Evolutionary conservation across 2,888 invertebrate genomes (phyloP), one percentile per base, ranked within the genome.

Genomic region (Lasioglossum zephyrum): DNA sequence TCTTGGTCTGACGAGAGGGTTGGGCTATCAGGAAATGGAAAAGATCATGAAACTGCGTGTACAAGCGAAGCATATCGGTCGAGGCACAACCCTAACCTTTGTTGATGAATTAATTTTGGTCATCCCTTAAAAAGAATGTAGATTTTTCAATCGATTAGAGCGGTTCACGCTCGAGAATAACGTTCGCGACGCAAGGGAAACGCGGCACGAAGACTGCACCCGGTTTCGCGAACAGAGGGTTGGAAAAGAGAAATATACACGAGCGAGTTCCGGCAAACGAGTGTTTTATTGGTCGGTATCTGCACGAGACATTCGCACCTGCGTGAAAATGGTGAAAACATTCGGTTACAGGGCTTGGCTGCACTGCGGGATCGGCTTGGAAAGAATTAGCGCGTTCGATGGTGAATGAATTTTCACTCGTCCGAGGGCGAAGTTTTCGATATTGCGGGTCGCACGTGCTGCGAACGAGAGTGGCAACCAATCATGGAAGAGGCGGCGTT

Each of bases 281-380:
- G 41, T 44, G 77, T 82, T 84, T 84, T 69, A 77, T 84, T 49
- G 83, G 77, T 11, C 36, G 73, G 44, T 84, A 78, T 63, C 77
- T 44, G 77, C 69, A 11, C 13, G 69, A 13, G 73, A 73, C 60
- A 60, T 60, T 39, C 73, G 39, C 73, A 44, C 31, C n/a, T 36
- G 82, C 66, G 73, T 39, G 60, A 9, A 82, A 78, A 82, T 63
- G 77, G 63, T 70, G 77, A 69, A 84, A 84, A 82, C 78, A 78
- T 83, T 72, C 36, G 66, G 63, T 63, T 31, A 26, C 63, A 6
- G 16, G 26, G 31, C 16, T 6, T 31, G 63, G 63, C 63, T 5
- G 5, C 31, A 31, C 31, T 16, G 26, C 60, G 16, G 41, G 36
- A 36, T 66, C 39, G 5, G 69, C 39, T 69, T 11, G 41, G 69